phyloP scores from a whole-genome alignment of 1,140 invertebrate species.

The Aphelinus atriplicis region DNA sequence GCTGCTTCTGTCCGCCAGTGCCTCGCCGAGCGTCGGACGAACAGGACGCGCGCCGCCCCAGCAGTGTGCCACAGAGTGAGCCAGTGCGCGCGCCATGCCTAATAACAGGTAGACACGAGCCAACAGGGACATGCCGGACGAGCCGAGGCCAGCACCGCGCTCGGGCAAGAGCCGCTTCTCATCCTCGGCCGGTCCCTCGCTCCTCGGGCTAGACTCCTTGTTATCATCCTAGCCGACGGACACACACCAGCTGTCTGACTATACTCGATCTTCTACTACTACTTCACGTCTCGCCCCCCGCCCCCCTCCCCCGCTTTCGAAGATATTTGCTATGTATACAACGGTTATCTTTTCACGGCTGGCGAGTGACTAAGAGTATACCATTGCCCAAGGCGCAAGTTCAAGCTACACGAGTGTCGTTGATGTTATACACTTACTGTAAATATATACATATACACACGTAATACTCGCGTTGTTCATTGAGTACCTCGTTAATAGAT shows the following conservation, averaged over 20 bases:
- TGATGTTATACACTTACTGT: background rate
- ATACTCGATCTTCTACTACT: background rate
- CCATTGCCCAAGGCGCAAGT: background rate
- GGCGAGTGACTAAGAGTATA: too few species aligned
- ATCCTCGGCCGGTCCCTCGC: too few species aligned
- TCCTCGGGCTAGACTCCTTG: background rate
- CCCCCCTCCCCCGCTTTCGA: background rate
- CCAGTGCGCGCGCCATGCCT: too few species aligned
- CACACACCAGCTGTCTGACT: background rate
- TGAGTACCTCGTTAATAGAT: background rate
- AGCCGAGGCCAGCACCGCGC: too few species aligned
- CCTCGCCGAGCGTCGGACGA: slow-evolving; percentile 35
- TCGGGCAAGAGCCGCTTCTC: too few species aligned
- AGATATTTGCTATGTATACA: too few species aligned
- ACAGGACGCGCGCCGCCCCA: slow-evolving; percentile 14
- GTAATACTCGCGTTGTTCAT: slow-evolving; percentile 1
- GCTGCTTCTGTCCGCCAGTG: slow-evolving; percentile 25
- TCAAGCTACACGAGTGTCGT: background rate
- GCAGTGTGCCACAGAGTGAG: too few species aligned
- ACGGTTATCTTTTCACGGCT: too few species aligned
- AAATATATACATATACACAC: background rate
- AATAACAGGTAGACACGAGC: too few species aligned
- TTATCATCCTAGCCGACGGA: slow-evolving; percentile 1
- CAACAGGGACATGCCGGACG: too few species aligned
- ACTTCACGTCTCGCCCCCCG: background rate